Percentiles rank a stretch among this genome's conserved stretches.
Evolutionary conservation across 2,113 vertebrate species (phyloP).

Genomic region (Corythoichthys haematopterus): DNA sequence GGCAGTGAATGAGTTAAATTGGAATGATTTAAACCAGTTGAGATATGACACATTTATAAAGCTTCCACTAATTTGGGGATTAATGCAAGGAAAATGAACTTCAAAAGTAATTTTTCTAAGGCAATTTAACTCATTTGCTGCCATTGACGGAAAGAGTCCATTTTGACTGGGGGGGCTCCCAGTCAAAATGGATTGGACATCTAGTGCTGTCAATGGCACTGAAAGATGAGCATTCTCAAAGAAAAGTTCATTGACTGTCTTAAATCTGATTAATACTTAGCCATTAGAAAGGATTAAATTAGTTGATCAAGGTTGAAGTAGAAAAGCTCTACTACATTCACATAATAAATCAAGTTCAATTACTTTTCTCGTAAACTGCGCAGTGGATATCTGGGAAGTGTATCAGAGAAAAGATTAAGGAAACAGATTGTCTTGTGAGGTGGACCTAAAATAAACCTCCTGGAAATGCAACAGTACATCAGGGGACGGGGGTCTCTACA

Average conservation of each 20-base stretch:
- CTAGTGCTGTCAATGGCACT: no score
- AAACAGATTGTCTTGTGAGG: conserved; percentile 10
- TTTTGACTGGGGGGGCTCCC: no score
- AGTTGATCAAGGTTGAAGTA: not conserved
- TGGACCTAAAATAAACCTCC: conserved; percentile 3
- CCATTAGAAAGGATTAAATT: not conserved
- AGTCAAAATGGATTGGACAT: no score
- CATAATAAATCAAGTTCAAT: conserved; percentile 32
- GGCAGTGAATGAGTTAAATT: not conserved
- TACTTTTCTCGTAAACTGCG: conserved; percentile 36
- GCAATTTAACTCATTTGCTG: no score
- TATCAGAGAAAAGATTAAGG: conserved; percentile 24
- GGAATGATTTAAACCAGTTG: not conserved
- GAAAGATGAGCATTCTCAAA: no score
- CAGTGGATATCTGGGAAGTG: conserved; percentile 44
- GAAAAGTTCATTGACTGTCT: not conserved
- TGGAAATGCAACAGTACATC: not conserved
- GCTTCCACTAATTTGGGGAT: not conserved
- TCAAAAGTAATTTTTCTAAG: not conserved
- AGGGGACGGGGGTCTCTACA: not conserved
- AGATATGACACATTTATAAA: not conserved
- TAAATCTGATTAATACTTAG: not conserved
- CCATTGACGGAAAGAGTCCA: no score
- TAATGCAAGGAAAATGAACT: not conserved
- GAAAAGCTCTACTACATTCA: not conserved